Evolutionary conservation across 2,888 invertebrate species (phyloP).

Genomic region (Drosophila hawaiiensis): DNA sequence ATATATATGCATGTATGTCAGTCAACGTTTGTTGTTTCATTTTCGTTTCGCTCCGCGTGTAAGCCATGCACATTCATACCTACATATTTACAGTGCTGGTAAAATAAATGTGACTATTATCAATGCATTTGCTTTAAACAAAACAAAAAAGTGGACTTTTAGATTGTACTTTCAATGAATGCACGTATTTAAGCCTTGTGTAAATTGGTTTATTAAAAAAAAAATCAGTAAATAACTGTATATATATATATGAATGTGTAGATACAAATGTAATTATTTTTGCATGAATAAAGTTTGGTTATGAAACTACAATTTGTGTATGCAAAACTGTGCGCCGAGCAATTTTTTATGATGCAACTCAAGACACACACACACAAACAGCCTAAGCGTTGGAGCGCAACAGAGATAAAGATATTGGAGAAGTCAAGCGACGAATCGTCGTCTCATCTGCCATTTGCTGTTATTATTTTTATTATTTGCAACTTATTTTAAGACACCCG

Average conservation of each 20-base stretch:
- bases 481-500: conserved; percentile 64
- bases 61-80: neutral
- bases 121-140: neutral
- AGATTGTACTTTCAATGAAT: neutral
- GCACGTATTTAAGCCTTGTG: neutral
- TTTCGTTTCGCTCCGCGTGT: conserved; percentile 9
- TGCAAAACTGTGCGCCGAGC: conserved; percentile 59
- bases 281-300: conserved; percentile 31
- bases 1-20: neutral
- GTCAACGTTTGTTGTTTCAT: conserved; percentile 4
- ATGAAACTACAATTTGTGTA: conserved; percentile 70
- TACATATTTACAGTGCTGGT: conserved; percentile 3
- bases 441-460: conserved; percentile 56
- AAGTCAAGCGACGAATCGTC: conserved; percentile 10
- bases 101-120: neutral
- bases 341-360: conserved; percentile 64
- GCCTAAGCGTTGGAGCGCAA: conserved; percentile 11
- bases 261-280: conserved; percentile 12
- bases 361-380: neutral
- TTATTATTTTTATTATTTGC: conserved; percentile 71
- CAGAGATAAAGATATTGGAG: conserved; percentile 19
- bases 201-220: neutral
- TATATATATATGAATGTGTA: neutral
- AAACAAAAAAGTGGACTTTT: neutral
- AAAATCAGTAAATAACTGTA: neutral